Conservation (phyloP, 2,888 invertebrate genomes). For the Sarcophaga subvicina region DNA sequence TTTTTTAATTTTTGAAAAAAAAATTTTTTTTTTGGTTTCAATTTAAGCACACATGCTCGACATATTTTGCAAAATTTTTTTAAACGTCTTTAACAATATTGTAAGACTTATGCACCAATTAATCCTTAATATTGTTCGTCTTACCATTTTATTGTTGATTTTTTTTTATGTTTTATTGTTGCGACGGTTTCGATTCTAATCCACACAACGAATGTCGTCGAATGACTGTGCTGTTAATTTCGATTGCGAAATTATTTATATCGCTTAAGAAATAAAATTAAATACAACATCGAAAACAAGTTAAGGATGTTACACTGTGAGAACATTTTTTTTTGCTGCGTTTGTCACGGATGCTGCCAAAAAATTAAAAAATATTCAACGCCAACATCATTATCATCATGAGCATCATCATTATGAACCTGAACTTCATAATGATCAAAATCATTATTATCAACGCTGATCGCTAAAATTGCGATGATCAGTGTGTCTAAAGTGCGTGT, state of each 20-base stretch:
- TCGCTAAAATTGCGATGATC: too few species aligned
- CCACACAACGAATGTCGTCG: conserved; percentile 78
- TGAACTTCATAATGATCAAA: not conserved
- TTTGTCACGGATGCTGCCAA: conserved; percentile 37
- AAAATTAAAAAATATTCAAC: conserved; percentile 1
- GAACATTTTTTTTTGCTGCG: conserved; percentile 37
- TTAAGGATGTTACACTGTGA: conserved; percentile 76
- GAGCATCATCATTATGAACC: conserved; percentile 19
- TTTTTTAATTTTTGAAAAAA: not conserved
- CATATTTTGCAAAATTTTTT: conserved; percentile 18
- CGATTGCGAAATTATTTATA: conserved; percentile 79
- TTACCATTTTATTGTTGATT: conserved; percentile 75
- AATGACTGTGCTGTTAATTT: conserved; percentile 77
- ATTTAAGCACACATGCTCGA: not conserved
- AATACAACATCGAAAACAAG: conserved; percentile 42
- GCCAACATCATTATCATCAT: conserved; percentile 24
- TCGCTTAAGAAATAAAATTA: conserved; percentile 64
- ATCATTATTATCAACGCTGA: not conserved
- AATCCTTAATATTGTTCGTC: conserved; percentile 56
- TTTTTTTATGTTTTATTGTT: conserved; percentile 38
- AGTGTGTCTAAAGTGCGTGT: too few species aligned
- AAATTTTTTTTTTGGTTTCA: not conserved
- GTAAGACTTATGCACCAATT: not conserved
- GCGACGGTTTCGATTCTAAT: conserved; percentile 72
- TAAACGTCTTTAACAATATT: not conserved